These are phyloP conservation scores for Felis chaus DNA, from an alignment of 2,113 vertebrate genomes.

Conservation along the genomic window DNA sequence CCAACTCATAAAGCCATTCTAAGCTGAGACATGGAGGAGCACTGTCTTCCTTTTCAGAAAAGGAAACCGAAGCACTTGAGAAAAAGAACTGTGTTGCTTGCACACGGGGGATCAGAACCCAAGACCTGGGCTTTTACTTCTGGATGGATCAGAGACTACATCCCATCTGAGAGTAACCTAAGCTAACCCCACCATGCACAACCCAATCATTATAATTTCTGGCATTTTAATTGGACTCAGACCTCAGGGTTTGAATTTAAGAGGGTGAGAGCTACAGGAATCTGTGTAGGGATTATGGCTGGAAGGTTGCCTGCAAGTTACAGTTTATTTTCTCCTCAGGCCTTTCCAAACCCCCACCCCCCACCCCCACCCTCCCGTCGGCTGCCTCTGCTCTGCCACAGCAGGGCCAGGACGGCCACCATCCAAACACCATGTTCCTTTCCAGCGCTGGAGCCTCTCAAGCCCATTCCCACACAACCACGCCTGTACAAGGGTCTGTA, in stretches of 20 bases:
- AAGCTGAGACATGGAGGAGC: background rate
- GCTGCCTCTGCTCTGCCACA: background rate
- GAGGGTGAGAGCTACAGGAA: conserved; percentile 37
- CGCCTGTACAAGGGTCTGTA: background rate
- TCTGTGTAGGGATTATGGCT: background rate
- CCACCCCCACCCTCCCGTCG: too few species aligned
- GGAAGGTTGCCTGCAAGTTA: background rate
- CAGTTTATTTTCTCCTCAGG: background rate
- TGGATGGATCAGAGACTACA: background rate
- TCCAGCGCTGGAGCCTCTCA: background rate
- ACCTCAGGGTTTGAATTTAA: conserved; percentile 51
- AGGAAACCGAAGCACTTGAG: background rate
- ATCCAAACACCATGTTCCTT: background rate
- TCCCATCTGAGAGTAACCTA: conserved; percentile 24
- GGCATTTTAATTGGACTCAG: conserved; percentile 49
- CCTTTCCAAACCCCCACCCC: background rate
- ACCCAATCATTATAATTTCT: background rate
- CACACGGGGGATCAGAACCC: background rate
- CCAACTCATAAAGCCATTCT: background rate
- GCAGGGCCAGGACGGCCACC: background rate
- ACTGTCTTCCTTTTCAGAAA: conserved; percentile 8
- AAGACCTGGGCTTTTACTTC: background rate
- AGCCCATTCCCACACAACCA: background rate
- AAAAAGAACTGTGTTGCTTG: background rate
- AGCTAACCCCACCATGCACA: background rate